Evolutionary conservation across 1,140 invertebrate genomes (phyloP).

Genomic region (Wasmannia auropunctata): DNA sequence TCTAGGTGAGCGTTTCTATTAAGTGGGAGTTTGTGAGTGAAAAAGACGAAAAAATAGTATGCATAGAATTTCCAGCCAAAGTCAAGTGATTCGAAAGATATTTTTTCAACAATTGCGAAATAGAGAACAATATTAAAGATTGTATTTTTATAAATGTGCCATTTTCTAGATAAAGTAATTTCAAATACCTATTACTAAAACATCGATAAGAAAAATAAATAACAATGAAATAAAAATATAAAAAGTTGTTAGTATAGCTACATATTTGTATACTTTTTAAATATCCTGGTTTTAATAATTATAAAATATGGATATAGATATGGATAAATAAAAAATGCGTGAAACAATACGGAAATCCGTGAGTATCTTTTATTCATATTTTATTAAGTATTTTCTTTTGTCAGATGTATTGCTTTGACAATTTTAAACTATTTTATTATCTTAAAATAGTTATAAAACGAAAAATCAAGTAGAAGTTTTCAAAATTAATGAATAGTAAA

Average conservation of each 20-base stretch:
- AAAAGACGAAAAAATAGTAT: slow-evolving; percentile 87
- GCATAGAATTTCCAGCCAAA: slow-evolving; percentile 87
- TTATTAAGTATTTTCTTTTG: neutral
- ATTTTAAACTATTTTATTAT: neutral
- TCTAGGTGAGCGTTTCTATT: slow-evolving; percentile 87
- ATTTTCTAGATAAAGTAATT: neutral
- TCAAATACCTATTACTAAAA: too few relatives aligned
- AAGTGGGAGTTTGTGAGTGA: slow-evolving; percentile 90
- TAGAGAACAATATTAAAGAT: slow-evolving; percentile 1
- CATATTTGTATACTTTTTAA: slow-evolving; percentile 44
- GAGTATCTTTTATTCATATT: slow-evolving; percentile 36
- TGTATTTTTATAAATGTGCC: slow-evolving; percentile 81
- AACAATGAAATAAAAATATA: neutral
- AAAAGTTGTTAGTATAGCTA: slow-evolving; percentile 66
- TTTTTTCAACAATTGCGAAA: slow-evolving; percentile 1
- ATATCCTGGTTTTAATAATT: slow-evolving; percentile 53
- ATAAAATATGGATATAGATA: slow-evolving; percentile 67
- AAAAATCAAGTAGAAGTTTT: too few relatives aligned
- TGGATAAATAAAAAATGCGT: slow-evolving; percentile 71
- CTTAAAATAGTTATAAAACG: neutral
- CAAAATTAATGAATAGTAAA: neutral
- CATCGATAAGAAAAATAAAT: slow-evolving; percentile 31
- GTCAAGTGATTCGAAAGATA: slow-evolving; percentile 52
- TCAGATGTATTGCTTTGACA: too few relatives aligned
- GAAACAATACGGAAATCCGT: neutral